Conservation (phyloP, 2,888 invertebrate genomes). For the Agrypnus murinus region DNA sequence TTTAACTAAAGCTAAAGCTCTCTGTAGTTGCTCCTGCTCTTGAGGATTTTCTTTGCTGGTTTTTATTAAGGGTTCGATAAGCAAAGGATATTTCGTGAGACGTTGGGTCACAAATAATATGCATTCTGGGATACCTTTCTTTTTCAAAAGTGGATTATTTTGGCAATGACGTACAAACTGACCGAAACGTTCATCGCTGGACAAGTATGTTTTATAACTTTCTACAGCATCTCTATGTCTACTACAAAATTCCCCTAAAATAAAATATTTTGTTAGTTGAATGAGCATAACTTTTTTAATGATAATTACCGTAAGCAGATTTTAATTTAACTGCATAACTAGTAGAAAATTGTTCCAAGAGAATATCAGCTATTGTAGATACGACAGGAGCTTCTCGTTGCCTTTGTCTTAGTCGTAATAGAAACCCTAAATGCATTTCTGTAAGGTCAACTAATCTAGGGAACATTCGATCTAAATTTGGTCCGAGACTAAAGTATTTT, state of each 20-base stretch:
- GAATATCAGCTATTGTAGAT: slow-evolving; percentile 88
- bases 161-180: slow-evolving; percentile 91
- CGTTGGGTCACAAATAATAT: slow-evolving; percentile 96
- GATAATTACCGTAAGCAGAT: slow-evolving; percentile 81
- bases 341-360: slow-evolving; percentile 86
- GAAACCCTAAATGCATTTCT: slow-evolving; percentile 86
- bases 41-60: slow-evolving; percentile 87
- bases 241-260: slow-evolving; percentile 90
- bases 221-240: slow-evolving; percentile 93
- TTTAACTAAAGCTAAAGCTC: slow-evolving; percentile 87
- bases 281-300: not conserved
- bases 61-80: slow-evolving; percentile 94
- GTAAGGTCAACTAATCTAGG: slow-evolving; percentile 90
- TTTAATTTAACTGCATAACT: slow-evolving; percentile 82
- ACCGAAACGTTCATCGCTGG: slow-evolving; percentile 83
- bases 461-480: slow-evolving; percentile 91
- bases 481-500: slow-evolving; percentile 81
- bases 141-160: slow-evolving; percentile 89
- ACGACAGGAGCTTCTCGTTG: slow-evolving; percentile 82
- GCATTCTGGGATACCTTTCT: slow-evolving; percentile 97
- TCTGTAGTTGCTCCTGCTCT: slow-evolving; percentile 86
- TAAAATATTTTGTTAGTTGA: not conserved
- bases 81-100: slow-evolving; percentile 94
- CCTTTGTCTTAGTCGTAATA: slow-evolving; percentile 80
- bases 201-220: slow-evolving; percentile 89